Percentiles rank a stretch among this genome's conserved stretches.
Evolutionary conservation across 1,140 invertebrate species (phyloP).

Genomic region (Philopotamus ludificatus): DNA sequence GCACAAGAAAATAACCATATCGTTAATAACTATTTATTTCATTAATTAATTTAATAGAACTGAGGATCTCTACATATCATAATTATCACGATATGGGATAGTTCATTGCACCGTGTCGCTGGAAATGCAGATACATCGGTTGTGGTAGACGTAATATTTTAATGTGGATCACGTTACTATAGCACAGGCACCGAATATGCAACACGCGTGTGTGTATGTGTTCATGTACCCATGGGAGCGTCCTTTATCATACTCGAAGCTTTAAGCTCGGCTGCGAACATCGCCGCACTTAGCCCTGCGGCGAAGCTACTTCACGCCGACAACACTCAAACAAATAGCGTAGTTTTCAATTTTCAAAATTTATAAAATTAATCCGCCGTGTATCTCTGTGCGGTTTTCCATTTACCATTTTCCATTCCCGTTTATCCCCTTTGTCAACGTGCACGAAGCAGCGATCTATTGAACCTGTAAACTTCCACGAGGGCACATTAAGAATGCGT

Average conservation of each 20-base stretch:
- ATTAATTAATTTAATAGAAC: no score
- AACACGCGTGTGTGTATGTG: not conserved
- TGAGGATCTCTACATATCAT: no score
- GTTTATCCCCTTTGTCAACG: no score
- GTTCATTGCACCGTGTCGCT: constrained; percentile 14
- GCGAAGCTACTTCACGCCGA: no score
- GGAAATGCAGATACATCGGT: not conserved
- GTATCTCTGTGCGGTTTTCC: no score
- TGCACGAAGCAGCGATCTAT: constrained; percentile 22
- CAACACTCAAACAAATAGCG: no score
- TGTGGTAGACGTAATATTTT: constrained; percentile 8
- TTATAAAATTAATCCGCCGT: no score
- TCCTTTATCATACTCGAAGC: constrained; percentile 8
- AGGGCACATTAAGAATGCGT: constrained; percentile 37
- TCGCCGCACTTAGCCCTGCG: no score
- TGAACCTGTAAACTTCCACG: constrained; percentile 23
- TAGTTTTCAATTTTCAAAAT: no score
- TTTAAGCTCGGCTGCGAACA: not conserved
- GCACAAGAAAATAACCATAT: no score
- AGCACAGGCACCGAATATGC: not conserved
- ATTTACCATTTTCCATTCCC: no score
- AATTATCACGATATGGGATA: not conserved
- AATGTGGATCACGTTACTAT: constrained; percentile 11
- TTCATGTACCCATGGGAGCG: not conserved
- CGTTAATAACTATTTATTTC: no score